Conservation (phyloP, 2,113 vertebrate species). For the Channa argus region DNA sequence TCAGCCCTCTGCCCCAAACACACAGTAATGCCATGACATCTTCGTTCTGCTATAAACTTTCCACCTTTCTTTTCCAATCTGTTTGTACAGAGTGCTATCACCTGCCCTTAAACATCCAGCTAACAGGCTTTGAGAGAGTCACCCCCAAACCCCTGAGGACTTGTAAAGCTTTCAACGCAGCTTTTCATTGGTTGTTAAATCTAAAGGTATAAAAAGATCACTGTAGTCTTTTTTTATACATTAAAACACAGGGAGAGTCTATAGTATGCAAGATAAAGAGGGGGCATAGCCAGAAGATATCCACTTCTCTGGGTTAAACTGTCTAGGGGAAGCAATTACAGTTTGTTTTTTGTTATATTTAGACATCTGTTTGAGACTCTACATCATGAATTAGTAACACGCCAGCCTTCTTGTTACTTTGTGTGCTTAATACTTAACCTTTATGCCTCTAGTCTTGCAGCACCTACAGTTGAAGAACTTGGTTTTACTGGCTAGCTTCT, state of each 20-base stretch:
- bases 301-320: conserved; percentile 16
- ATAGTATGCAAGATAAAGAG: neutral
- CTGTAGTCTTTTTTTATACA: conserved; percentile 44
- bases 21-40: conserved; percentile 59
- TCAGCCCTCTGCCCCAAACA: conserved; percentile 44
- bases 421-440: conserved; percentile 18
- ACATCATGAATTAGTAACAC: conserved; percentile 45
- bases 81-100: conserved; percentile 71
- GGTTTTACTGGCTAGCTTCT: conserved; percentile 10
- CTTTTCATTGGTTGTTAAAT: conserved; percentile 79
- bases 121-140: conserved; percentile 75
- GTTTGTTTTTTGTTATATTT: conserved; percentile 52
- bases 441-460: neutral
- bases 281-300: conserved; percentile 21
- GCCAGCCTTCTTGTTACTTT: conserved; percentile 1
- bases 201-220: conserved; percentile 69
- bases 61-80: conserved; percentile 71
- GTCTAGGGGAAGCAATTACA: conserved; percentile 34
- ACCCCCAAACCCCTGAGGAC: conserved; percentile 67
- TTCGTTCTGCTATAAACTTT: conserved; percentile 68
- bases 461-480: neutral
- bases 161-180: conserved; percentile 74
- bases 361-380: conserved; percentile 34
- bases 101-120: conserved; percentile 67
- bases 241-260: conserved; percentile 49